Conservation (phyloP, 2,888 invertebrate species). For the Halictus ligatus region DNA sequence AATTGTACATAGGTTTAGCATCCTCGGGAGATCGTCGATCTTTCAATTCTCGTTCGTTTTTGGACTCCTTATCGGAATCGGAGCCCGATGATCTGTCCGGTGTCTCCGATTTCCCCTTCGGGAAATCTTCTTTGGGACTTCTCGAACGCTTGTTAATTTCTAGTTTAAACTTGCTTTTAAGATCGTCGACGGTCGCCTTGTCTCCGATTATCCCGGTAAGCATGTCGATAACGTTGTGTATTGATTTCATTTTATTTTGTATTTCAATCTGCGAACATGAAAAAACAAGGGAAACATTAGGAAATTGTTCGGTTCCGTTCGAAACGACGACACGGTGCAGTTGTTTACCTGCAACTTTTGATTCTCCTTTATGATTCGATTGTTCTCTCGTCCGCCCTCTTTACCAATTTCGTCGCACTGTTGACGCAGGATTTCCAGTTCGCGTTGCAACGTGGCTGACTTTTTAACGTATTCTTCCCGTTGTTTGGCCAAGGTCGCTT, state of each 20-base stretch:
- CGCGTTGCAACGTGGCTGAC: conserved; percentile 89
- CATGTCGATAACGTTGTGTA: conserved; percentile 95
- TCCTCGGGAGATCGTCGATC: conserved; percentile 77
- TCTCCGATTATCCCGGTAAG: conserved; percentile 93
- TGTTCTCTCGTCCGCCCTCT: conserved; percentile 91
- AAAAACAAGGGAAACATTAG: conserved; percentile 20
- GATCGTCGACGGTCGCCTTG: conserved; percentile 85
- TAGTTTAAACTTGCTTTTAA: conserved; percentile 80
- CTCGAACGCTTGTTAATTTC: conserved; percentile 77
- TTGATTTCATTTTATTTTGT: conserved; percentile 92
- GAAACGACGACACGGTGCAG: neutral
- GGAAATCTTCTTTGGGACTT: conserved; percentile 81
- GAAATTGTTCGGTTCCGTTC: neutral
- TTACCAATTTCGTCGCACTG: conserved; percentile 92
- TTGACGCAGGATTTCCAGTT: conserved; percentile 91
- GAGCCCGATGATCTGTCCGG: conserved; percentile 74
- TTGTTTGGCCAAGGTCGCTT: conserved; percentile 91
- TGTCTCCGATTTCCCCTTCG: conserved; percentile 78
- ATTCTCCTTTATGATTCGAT: conserved; percentile 92
- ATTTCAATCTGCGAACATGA: conserved; percentile 88
- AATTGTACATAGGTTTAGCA: conserved; percentile 88
- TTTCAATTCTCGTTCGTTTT: conserved; percentile 73
- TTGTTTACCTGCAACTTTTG: conserved; percentile 92
- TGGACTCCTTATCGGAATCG: conserved; percentile 79
- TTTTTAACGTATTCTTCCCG: conserved; percentile 93